Evolutionary conservation across 2,113 vertebrate genomes (phyloP), one percentile per base, ranked within the genome.

Genomic region (Festucalex cinctus): DNA sequence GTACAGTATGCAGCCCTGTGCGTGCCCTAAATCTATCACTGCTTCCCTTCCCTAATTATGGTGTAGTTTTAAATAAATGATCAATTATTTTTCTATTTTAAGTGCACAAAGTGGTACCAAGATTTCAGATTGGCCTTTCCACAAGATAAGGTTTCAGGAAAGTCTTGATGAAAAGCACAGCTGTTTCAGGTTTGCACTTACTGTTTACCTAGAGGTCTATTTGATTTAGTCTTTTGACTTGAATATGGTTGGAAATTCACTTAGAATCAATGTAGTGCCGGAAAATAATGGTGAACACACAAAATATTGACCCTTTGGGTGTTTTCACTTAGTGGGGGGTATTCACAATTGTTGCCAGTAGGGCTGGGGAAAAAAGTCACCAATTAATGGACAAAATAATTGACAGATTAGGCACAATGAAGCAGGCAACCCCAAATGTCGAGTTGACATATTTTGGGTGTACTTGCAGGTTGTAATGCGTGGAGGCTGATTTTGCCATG

Each of bases 191-290:
- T 79, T 82, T 82, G 70, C 75, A 56, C 35, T 63, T 19, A 20
- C 53, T 59, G 43, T 77, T 76, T 65, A 69, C 76, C 68, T 66
- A 59, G 5, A 24, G 2, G 71, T 75, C 65, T 73, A 72, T 72
- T 65, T 68, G 65, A 62, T 49, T 66, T 19, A 0, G 49, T 54
- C 69, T 53, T 0, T 6, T 81, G 83, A 88, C 86, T 78, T 84
- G 87, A 82, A 87, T 73, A 63, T 56, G 66, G 85, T 82, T 80
- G 32, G 37, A 46, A 74, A 76, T 72, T 74, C 62, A 43, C 77
- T 85, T 86, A 85, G 84, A 81, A 84, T 85, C 74, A 58, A 68
- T 32, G 9, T 43, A 32, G 28, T 32, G 28, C 28, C 4, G 28
- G 28, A 32, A 32, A 32, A 32, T 32, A 2, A 32, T 32, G 28